phyloP scores from a whole-genome alignment of 2,888 invertebrate genomes.

The Chesias legatella region DNA sequence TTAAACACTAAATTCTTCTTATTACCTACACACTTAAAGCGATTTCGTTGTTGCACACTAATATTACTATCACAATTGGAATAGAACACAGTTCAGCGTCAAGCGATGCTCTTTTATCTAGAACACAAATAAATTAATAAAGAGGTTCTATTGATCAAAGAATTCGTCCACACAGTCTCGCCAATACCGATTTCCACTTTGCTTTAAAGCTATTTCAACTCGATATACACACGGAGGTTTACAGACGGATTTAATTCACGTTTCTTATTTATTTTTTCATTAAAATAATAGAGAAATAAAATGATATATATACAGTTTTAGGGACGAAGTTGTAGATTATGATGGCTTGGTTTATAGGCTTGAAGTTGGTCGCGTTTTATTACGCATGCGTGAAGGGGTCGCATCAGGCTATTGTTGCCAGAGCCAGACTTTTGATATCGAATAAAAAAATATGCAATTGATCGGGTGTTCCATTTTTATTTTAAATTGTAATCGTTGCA shows the following conservation, averaged over 20 bases:
- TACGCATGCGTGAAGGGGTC: constrained; percentile 71
- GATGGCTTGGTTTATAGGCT: constrained; percentile 61
- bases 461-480: constrained; percentile 35
- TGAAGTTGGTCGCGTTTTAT: constrained; percentile 54
- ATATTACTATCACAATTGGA: constrained; percentile 48
- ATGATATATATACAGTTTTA: constrained; percentile 73
- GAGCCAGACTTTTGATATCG: constrained; percentile 54
- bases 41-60: constrained; percentile 55
- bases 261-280: constrained; percentile 53
- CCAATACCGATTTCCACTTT: constrained; percentile 10
- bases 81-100: constrained; percentile 43
- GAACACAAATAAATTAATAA: constrained; percentile 76
- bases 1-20: constrained; percentile 23
- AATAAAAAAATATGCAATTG: constrained; percentile 40
- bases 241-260: constrained; percentile 69
- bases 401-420: constrained; percentile 68
- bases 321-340: constrained; percentile 68
- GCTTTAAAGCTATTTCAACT: constrained; percentile 13
- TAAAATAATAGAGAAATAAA: constrained; percentile 60
- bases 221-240: constrained; percentile 23
- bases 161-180: constrained; percentile 33
- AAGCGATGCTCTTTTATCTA: constrained; percentile 54
- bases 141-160: constrained; percentile 71
- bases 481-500: constrained; percentile 37
- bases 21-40: constrained; percentile 42